phyloP scores from a whole-genome alignment of 2,113 vertebrate genomes.

The Leucoraja erinaceus region DNA sequence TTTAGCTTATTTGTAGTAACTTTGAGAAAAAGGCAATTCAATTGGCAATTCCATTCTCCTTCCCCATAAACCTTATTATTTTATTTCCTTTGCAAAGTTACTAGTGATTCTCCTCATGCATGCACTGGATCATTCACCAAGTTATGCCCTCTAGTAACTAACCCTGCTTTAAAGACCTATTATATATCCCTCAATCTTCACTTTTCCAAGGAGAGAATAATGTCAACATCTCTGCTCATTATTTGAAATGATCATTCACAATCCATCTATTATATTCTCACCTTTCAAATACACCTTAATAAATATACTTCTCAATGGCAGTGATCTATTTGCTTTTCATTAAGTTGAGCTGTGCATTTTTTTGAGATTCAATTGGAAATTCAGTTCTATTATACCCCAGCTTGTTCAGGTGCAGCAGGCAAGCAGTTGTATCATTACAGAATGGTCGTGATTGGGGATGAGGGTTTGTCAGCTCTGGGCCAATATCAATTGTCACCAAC shows the following conservation, averaged over 20 bases:
- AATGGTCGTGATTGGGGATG: background rate
- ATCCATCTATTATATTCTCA: background rate
- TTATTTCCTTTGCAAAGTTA: background rate
- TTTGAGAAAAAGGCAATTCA: too few relatives aligned
- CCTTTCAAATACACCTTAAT: background rate
- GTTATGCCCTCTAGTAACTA: background rate
- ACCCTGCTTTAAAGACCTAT: background rate
- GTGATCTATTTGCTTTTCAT: background rate
- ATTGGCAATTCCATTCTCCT: background rate
- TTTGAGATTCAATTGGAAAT: background rate
- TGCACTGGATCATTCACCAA: background rate
- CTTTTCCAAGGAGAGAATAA: background rate
- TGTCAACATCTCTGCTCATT: too few relatives aligned
- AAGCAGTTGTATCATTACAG: background rate
- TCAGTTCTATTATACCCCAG: background rate
- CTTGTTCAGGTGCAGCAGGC: background rate
- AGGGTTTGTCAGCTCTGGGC: background rate
- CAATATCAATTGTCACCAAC: background rate
- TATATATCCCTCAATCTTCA: background rate
- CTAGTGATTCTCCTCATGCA: background rate
- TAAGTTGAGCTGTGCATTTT: background rate
- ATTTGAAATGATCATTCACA: background rate
- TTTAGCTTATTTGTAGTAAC: too few relatives aligned
- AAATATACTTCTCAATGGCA: constrained; percentile 2
- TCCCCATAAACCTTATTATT: background rate